Percentiles rank a stretch among this genome's conserved stretches.
Conservation (phyloP, 2,888 invertebrate species). For the Dusona sp. region DNA sequence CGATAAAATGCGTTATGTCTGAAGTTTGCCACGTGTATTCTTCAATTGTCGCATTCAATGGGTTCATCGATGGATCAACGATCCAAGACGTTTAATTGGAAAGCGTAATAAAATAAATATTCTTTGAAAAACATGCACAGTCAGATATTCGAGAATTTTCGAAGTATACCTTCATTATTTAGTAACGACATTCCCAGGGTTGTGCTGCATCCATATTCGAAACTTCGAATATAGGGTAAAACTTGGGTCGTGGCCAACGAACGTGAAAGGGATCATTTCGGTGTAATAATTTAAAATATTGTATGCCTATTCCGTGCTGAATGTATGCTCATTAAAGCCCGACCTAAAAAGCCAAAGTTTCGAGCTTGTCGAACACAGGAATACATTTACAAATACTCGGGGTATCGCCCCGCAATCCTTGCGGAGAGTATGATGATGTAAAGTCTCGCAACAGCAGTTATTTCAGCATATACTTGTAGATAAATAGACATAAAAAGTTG, state of each 20-base stretch:
- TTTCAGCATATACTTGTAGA: neutral
- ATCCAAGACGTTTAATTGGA: too few relatives aligned
- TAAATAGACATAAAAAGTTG: slow-evolving; percentile 9
- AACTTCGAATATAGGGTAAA: neutral
- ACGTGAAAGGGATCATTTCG: slow-evolving; percentile 17
- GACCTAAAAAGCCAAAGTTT: slow-evolving; percentile 20
- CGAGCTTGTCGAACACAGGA: slow-evolving; percentile 12
- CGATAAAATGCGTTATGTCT: neutral
- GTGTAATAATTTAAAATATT: slow-evolving; percentile 8
- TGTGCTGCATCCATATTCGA: neutral
- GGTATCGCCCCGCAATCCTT: neutral
- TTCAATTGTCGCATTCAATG: too few relatives aligned
- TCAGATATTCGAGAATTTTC: neutral
- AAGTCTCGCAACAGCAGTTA: slow-evolving; percentile 9
- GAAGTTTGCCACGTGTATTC: too few relatives aligned
- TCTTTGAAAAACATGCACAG: neutral
- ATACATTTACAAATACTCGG: neutral
- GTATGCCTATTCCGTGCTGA: neutral
- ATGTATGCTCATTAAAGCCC: slow-evolving; percentile 20
- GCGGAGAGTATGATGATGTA: slow-evolving; percentile 1
- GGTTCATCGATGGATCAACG: too few relatives aligned
- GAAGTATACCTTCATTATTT: neutral
- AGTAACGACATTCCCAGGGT: neutral
- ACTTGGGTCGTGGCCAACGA: neutral
- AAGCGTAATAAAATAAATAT: neutral